Evolutionary conservation across 2,113 vertebrate genomes (phyloP).

Genomic region (Camelus bactrianus): DNA sequence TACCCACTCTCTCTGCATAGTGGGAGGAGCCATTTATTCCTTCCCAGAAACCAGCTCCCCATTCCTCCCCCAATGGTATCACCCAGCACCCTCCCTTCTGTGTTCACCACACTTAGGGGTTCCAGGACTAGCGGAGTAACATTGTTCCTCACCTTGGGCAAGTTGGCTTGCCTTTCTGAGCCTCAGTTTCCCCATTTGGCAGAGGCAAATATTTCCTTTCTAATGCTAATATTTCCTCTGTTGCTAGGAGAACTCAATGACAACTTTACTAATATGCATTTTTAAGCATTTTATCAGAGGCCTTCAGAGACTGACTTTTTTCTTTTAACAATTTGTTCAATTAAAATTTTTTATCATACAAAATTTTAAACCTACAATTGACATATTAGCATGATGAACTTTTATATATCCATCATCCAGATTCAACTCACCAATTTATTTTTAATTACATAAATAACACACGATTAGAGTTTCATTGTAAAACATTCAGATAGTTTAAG

Average conservation of each 20-base stretch:
- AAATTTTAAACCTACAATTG: background rate
- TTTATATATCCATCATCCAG: background rate
- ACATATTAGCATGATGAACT: background rate
- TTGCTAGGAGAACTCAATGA: background rate
- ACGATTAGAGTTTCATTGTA: background rate
- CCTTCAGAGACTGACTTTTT: background rate
- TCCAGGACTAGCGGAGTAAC: no score
- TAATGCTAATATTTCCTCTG: no score
- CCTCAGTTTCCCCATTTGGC: no score
- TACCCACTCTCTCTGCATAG: background rate
- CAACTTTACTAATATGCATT: background rate
- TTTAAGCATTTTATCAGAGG: slow-evolving; percentile 10
- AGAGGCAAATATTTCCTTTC: background rate
- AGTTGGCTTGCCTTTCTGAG: background rate
- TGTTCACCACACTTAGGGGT: background rate
- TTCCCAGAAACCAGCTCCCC: background rate
- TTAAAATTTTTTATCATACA: background rate
- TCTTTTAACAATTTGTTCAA: background rate
- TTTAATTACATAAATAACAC: background rate
- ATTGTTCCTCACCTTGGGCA: background rate
- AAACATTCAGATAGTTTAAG: background rate
- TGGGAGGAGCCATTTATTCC: background rate
- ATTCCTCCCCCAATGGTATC: background rate
- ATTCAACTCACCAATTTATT: background rate
- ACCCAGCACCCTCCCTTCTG: background rate